Evolutionary conservation across 2,113 vertebrate genomes (phyloP), one percentile per base, ranked within the genome.

Genomic region (Rattus rattus): DNA sequence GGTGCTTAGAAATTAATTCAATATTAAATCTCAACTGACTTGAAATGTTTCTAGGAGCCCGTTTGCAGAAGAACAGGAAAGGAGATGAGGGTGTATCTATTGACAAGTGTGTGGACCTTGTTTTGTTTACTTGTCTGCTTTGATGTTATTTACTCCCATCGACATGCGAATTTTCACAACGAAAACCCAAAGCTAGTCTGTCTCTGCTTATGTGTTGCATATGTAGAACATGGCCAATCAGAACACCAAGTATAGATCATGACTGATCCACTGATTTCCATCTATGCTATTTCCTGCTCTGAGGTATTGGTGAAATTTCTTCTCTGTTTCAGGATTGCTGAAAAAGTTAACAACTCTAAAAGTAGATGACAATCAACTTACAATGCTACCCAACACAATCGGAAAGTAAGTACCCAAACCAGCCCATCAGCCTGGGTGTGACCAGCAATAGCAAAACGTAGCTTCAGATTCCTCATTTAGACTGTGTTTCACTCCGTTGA

Each of bases 291-390:
- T 95, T 88, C 11, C 54, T 91, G 30, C 59, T 83, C 24, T 65
- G 69, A 24, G 76, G 3, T 88, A 90, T 73, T 94, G 95, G 94
- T 91, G 83, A 89, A 77, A 2, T 36, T 61, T 95, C 54, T 91
- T 92, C 85, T 97, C 91, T 96, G 91, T 94, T 90, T 83, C 88
- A 99, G 99, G 99, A 95, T 99, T 99, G 98, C 94, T 99, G 98
- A 99, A 99, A 99, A 99, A 99, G 92, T 98, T 99, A 92, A 99
- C 99, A 26, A 99, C 99, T 63, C 98, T 99, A 93, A 99, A 99
- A 98, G 99, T 99, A 94, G 99, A 99, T 97, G 99, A 99, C 99
- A 99, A 99, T 98, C 99, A 99, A 98, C 99, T 99, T 93, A 99
- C 99, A 47, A 98, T 99, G 97, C 99, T 99, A 98, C 99, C 99